Evolutionary conservation across 2,888 invertebrate species (phyloP), one percentile per base, ranked within the genome.

Genomic region (Sinotaia quadrata): DNA sequence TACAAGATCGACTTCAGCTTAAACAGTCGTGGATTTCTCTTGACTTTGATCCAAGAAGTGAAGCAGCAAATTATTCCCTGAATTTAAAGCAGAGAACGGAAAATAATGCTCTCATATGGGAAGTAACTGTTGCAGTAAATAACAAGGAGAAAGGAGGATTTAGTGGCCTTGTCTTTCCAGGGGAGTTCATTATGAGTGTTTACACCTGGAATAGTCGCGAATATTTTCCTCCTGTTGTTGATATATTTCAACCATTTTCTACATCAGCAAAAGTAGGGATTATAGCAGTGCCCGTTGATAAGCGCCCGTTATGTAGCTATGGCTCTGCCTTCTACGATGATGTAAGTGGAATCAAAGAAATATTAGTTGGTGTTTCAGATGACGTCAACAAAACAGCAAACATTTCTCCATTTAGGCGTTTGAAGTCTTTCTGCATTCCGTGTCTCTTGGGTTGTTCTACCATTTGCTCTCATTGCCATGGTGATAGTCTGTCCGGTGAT

Each of bases 121-220:
- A 54, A 24, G 71, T 80, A 10, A 68, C 66, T 4, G 74, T 81
- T 0, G 67, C 49, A 49, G 71, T 81, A 7, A 79, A 77, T 47
- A 74, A 72, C 8, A 71, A 77, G 18, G 58, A 67, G 12, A 66
- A 67, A 47, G 62, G 72, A n/a, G 65, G 73, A 8, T 77, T 79
- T 44, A 63, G 52, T 41, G 63, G 63, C 1, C 54, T 63, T 12
- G 7, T 18, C 3, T 54, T 63, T n/a, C n/a, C 54, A 10, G 54
- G 18, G 7, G 41, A 37, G 21, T 37, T 54, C 29, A 31, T 63
- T 18, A 10, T 63, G 4, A 54, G 27, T 18, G 54, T 41, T 18
- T 63, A 63, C 41, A 27, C 34, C n/a, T 63, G 63, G 63, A 63
- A 63, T 54, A 27, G 37, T 7, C 41, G 27, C 29, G 41, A 49